phyloP scores from a whole-genome alignment of 2,888 invertebrate species.

The Drosophila putrida region DNA sequence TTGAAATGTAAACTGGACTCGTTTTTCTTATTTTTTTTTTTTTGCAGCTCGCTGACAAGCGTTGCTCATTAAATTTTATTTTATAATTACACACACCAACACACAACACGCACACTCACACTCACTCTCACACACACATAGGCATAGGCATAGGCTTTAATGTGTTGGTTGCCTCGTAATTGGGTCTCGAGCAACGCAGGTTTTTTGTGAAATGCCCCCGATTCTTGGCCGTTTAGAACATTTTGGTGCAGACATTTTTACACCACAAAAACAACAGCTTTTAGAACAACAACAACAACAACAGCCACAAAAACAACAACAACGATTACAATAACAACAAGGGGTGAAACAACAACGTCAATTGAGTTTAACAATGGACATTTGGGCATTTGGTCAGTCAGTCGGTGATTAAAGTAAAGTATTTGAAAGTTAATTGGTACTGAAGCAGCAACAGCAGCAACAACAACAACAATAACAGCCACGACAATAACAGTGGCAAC shows the following conservation, averaged over 20 bases:
- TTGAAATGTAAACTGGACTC: constrained; percentile 70
- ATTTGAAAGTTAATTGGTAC: constrained; percentile 76
- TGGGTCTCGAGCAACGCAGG: constrained; percentile 61
- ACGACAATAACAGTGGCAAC: constrained; percentile 21
- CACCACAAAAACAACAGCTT: background rate
- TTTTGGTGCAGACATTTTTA: constrained; percentile 36
- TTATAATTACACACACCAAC: constrained; percentile 79
- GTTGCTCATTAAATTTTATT: constrained; percentile 80
- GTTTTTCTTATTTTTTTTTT: constrained; percentile 39
- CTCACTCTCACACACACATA: constrained; percentile 30
- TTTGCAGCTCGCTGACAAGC: constrained; percentile 63
- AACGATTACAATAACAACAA: constrained; percentile 17
- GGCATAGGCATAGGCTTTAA: constrained; percentile 59
- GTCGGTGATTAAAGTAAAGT: constrained; percentile 75
- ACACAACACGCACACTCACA: constrained; percentile 50
- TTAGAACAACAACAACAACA: background rate
- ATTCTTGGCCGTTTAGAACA: constrained; percentile 43
- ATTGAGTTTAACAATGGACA: constrained; percentile 32
- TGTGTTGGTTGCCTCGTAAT: constrained; percentile 70
- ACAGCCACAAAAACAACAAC: background rate
- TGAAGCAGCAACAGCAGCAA: constrained; percentile 42
- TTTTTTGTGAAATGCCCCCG: constrained; percentile 34
- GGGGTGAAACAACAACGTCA: constrained; percentile 10
- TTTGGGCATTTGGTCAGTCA: constrained; percentile 55
- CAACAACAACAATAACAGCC: constrained; percentile 38